Evolutionary conservation across 2,888 invertebrate species (phyloP).

Genomic region (Tachina grossa): DNA sequence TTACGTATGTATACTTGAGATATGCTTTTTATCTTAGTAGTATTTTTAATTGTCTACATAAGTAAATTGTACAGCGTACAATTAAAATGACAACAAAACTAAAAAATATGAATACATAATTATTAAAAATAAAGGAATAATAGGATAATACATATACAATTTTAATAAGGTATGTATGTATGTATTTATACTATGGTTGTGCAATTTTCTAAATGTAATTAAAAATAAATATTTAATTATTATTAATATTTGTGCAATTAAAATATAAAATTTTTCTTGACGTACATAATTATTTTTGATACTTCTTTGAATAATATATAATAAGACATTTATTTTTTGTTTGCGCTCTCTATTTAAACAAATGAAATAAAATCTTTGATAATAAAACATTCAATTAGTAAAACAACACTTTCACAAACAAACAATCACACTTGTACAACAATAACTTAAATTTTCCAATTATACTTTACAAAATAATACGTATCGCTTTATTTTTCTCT

Average conservation of each 20-base stretch:
- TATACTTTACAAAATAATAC: too few relatives aligned
- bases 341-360: neutral
- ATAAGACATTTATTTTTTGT: constrained; percentile 49
- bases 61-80: constrained; percentile 58
- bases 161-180: constrained; percentile 23
- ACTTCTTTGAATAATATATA: constrained; percentile 6
- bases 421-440: neutral
- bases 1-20: constrained; percentile 21
- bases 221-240: neutral
- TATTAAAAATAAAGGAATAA: neutral
- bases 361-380: neutral
- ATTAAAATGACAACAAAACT: constrained; percentile 43
- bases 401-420: neutral
- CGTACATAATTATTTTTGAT: constrained; percentile 6
- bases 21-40: constrained; percentile 76
- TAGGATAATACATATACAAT: neutral
- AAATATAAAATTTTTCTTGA: constrained; percentile 8
- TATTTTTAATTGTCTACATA: constrained; percentile 69
- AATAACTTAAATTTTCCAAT: too few relatives aligned
- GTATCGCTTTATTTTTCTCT: too few relatives aligned
- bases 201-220: constrained; percentile 11
- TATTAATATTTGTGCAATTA: constrained; percentile 6
- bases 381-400: constrained; percentile 3
- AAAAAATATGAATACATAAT: neutral
- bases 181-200: constrained; percentile 6